phyloP scores from a whole-genome alignment of 2,113 vertebrate genomes.

The Parus major region DNA sequence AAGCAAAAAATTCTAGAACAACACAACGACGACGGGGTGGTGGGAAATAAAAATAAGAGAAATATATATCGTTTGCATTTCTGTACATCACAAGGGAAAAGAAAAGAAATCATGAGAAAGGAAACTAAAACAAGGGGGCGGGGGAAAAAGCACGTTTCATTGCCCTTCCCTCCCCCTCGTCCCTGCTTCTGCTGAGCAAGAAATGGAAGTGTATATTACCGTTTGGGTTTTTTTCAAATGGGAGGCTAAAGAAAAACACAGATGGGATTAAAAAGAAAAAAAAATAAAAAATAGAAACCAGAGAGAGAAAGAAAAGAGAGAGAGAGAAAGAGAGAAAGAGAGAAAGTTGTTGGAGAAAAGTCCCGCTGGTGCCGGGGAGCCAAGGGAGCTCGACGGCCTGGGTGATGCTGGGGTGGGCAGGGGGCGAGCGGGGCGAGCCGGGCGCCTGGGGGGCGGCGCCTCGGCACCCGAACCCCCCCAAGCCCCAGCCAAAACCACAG shows the following conservation, averaged over 20 bases:
- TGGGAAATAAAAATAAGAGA: constrained; percentile 5
- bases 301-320: constrained; percentile 43
- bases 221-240: constrained; percentile 76
- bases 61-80: constrained; percentile 75
- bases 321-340: constrained; percentile 41
- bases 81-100: constrained; percentile 72
- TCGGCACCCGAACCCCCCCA: neutral
- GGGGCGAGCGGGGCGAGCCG: neutral
- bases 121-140: constrained; percentile 36
- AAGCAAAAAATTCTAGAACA: constrained; percentile 79
- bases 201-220: constrained; percentile 82
- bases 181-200: constrained; percentile 75
- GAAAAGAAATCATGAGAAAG: constrained; percentile 57
- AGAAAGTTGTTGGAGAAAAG: constrained; percentile 55
- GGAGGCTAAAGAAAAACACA: constrained; percentile 86
- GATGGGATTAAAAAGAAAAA: constrained; percentile 79
- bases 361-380: constrained; percentile 33
- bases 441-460: neutral
- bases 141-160: constrained; percentile 19
- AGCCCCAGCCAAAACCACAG: neutral
- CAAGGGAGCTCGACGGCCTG: constrained; percentile 4
- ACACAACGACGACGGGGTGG: constrained; percentile 56
- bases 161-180: constrained; percentile 67
- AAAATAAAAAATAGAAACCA: constrained; percentile 44
- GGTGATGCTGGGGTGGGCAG: neutral